Evolutionary conservation across 1,140 invertebrate genomes (phyloP), one percentile per base, ranked within the genome.

Genomic region (Mesaphorura yosii): DNA sequence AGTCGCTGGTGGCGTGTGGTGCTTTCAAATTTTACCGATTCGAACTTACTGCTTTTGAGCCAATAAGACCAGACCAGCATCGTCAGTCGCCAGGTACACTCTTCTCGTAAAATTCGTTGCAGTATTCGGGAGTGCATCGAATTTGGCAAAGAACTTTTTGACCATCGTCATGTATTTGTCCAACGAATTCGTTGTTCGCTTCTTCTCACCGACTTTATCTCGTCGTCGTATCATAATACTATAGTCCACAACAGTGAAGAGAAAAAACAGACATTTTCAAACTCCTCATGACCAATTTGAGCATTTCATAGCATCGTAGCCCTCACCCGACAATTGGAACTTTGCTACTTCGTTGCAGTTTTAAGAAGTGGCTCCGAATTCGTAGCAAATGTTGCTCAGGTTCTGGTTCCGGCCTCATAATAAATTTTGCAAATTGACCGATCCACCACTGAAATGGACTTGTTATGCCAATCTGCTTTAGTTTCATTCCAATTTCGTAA

Each of bases 141-240:
- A 25, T 51, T 51, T 55, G n/a, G n/a, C 26, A 37, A 55, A 55
- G 37, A 44, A 55, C 19, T 44, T 50, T 42, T 49, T 50, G 17
- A 48, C 53, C 14, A 48, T 15, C 6, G 6, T 55, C 46, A 55
- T 41, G 40, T 49, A 31, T 37, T 14, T 41, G 31, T 55, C 53
- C 10, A 55, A 23, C 3, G 47, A 50, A 20, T 50, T 19, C 20
- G 29, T 20, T 22, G 17, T 17, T 17, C 44, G 38, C 19, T 41
- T 27, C 53, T 50, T 55, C 38, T 55, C 53, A 10, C 53, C 53
- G 10, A 19, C 2, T 23, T 50, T 55, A 23, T 50, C 53, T 3
- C 47, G 23, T 25, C 40, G 25, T 29, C 53, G 10, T 14, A 55
- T 17, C 2, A 55, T 15, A 17, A 55, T 50, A 3, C 53, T 50